Conservation (phyloP, 2,113 vertebrate species). For the Anoplopoma fimbria region DNA sequence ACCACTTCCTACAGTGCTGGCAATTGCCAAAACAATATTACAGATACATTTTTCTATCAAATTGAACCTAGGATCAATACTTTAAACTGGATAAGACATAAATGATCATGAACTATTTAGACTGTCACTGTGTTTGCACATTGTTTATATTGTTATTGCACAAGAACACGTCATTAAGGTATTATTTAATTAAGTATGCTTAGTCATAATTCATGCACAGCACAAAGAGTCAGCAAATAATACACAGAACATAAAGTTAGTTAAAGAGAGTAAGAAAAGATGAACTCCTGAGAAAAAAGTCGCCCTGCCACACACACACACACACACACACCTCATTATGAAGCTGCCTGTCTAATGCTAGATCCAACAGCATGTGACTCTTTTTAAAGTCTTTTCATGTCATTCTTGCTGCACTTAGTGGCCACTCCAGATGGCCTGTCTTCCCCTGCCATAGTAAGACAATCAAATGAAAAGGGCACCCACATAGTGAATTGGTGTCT, state of each 20-base stretch:
- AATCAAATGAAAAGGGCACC: constrained; percentile 14
- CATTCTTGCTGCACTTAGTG: constrained; percentile 19
- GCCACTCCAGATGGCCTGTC: constrained; percentile 12
- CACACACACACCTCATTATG: neutral
- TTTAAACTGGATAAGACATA: neutral
- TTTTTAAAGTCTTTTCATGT: constrained; percentile 12
- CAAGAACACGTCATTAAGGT: neutral
- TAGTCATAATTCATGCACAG: constrained; percentile 27
- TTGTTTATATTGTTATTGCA: neutral
- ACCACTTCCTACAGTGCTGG: neutral
- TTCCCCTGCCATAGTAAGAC: constrained; percentile 4
- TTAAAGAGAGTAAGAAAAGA: neutral
- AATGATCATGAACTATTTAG: neutral
- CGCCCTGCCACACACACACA: neutral
- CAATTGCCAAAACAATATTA: neutral
- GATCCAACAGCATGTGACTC: constrained; percentile 15
- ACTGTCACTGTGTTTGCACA: neutral
- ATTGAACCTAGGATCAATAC: neutral
- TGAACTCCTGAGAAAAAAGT: constrained; percentile 7
- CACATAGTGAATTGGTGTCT: neutral
- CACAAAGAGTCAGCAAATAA: constrained; percentile 38
- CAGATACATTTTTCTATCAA: neutral
- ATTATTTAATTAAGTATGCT: neutral
- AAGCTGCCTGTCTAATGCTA: neutral
- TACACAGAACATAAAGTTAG: constrained; percentile 3